Evolutionary conservation across 2,888 invertebrate species (phyloP), one percentile per base, ranked within the genome.

Genomic region (Limnephilus rhombicus): DNA sequence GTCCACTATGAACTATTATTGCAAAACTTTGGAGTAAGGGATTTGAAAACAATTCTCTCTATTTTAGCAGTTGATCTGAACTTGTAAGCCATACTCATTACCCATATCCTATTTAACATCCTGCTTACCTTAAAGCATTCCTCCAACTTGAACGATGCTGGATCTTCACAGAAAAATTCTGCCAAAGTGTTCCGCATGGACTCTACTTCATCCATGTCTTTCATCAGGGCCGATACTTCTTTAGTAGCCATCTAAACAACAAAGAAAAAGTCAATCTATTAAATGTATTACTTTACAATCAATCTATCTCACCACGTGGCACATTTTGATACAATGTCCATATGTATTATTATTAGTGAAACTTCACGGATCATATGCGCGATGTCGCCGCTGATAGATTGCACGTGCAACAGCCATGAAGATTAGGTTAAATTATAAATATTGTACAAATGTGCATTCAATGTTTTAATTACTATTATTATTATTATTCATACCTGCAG

Each of bases 101-200:
- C 15, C 53, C 18, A 12, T 45, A 45, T 45, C 53, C 24, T 18
- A 68, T 68, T 68, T 18, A 68, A 68, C 24, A 24, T 68, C 5
- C 24, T 68, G 53, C 41, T 87, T 53, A 98, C 98, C 95, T 98
- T 98, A 94, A 99, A 98, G 94, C 99, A 99, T 95, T 99, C 99
- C 95, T 99, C 99, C 82, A 99, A 96, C 95, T 99, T 99, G 95
- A 99, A 99, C 0, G 98, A 97, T 90, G 97, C 97, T 0, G 97
- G 97, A 94, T 99, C 99, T 95, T 99, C 99, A 95, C 99, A 99
- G 96, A 99, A 99, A 96, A 99, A 99, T 90, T 98, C 98, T 0
- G 99, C 97, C 81, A 99, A 96, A 93, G 98, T 98, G 94, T 97
- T 97, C 53, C 99, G 97, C 92, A 98, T 97, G 31, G 96, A 96